Evolutionary conservation across 1,140 invertebrate species (phyloP).

Genomic region (Laupala kohalensis): DNA sequence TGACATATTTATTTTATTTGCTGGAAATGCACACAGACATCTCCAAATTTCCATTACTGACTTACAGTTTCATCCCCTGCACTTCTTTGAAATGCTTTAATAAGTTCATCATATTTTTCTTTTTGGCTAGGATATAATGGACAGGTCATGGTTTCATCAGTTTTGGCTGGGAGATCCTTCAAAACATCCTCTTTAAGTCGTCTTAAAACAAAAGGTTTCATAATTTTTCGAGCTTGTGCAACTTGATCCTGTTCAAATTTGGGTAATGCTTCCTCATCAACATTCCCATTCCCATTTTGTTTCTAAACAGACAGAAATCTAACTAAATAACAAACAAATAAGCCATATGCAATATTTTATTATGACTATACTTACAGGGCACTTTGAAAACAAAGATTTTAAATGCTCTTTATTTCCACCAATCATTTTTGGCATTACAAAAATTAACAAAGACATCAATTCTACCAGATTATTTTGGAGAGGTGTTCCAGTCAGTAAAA

Average conservation of each 20-base stretch:
- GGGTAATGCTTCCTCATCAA: conserved; percentile 42
- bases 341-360: neutral
- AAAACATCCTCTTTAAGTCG: conserved; percentile 79
- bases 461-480: conserved; percentile 93
- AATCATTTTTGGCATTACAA: conserved; percentile 93
- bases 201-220: conserved; percentile 91
- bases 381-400: conserved; percentile 72
- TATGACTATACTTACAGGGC: conserved; percentile 34
- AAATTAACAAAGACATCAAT: conserved; percentile 86
- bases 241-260: conserved; percentile 79
- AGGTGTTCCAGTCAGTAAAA: conserved; percentile 83
- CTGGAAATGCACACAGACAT: too few species aligned
- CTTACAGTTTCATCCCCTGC: neutral
- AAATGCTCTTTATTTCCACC: conserved; percentile 74
- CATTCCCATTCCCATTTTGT: neutral
- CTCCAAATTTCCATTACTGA: neutral
- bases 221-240: conserved; percentile 83
- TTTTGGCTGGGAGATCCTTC: conserved; percentile 65
- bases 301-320: too few species aligned
- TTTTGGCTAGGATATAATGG: conserved; percentile 56
- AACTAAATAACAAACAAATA: too few species aligned
- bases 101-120: conserved; percentile 56
- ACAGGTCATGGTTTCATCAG: conserved; percentile 47
- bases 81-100: conserved; percentile 45
- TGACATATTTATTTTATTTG: too few species aligned